These are phyloP conservation scores for Scaptomyza montana DNA, from an alignment of 1,140 invertebrate species.

Conservation along the genomic window DNA sequence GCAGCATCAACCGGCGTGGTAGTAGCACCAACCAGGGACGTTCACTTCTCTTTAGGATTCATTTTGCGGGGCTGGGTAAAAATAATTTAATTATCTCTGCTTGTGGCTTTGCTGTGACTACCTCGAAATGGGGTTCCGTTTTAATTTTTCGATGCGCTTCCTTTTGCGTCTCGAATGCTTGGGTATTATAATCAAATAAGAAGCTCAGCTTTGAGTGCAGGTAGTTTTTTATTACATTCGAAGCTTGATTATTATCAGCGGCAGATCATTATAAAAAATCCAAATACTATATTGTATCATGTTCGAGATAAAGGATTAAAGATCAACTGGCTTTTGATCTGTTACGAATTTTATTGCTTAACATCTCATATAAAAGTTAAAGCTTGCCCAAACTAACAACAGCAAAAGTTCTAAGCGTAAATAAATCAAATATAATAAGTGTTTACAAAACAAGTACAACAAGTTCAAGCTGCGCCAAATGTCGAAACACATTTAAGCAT, in stretches of 20 bases:
- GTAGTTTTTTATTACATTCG: not conserved
- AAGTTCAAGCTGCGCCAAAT: slow-evolving; percentile 1
- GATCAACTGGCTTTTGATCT: too few species aligned
- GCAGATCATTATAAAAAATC: not conserved
- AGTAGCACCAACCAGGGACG: slow-evolving; percentile 27
- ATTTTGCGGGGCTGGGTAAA: not conserved
- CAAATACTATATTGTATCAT: too few species aligned
- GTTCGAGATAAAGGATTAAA: too few species aligned
- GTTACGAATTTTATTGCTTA: too few species aligned
- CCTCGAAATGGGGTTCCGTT: slow-evolving; percentile 45
- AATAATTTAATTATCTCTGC: slow-evolving; percentile 77
- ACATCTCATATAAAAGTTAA: too few species aligned
- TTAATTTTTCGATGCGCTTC: slow-evolving; percentile 50
- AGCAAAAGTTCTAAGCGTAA: too few species aligned
- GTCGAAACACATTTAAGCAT: not conserved
- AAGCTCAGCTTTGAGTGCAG: not conserved
- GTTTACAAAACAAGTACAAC: too few species aligned
- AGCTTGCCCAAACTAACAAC: too few species aligned
- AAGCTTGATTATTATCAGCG: not conserved
- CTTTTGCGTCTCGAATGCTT: slow-evolving; percentile 39
- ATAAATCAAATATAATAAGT: too few species aligned
- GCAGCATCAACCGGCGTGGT: slow-evolving; percentile 4
- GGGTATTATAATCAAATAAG: slow-evolving; percentile 23
- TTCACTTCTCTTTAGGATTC: too few species aligned
- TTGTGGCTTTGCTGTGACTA: slow-evolving; percentile 39